A percentile compares a stretch with the other conserved stretches of the same genome.
Evolutionary conservation across 92 coral and sea anemone species (phyloP).

Genomic region (Montipora capitata): DNA sequence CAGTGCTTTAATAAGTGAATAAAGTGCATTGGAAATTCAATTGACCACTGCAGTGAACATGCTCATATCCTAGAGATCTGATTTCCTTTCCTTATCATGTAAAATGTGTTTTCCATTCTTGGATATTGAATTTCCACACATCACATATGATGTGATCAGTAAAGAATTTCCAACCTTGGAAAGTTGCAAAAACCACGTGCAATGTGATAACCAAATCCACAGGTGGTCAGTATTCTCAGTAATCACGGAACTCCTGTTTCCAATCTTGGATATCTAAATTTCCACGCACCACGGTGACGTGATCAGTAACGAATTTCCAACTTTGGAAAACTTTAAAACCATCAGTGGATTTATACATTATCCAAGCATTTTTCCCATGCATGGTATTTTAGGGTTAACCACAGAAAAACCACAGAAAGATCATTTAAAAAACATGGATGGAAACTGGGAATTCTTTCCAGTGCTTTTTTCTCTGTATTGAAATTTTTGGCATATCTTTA

Average conservation of each 20-base stretch:
- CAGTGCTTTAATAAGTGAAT: too few relatives aligned
- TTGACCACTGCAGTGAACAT: too few relatives aligned
- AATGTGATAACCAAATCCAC: neutral
- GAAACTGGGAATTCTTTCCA: slow-evolving; percentile 51
- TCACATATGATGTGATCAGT: neutral
- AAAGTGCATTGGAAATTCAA: neutral
- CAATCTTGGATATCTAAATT: slow-evolving; percentile 9
- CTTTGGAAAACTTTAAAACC: slow-evolving; percentile 46
- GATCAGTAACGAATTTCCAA: slow-evolving; percentile 21
- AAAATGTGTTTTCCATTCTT: neutral
- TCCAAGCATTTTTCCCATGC: slow-evolving; percentile 43
- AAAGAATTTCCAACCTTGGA: neutral
- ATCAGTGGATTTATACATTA: slow-evolving; percentile 31
- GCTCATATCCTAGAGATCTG: neutral
- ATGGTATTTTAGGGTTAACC: slow-evolving; percentile 40
- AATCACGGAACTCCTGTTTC: neutral
- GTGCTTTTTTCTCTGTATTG: too few relatives aligned
- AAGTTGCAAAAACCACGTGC: neutral
- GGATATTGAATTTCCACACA: neutral
- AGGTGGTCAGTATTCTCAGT: neutral
- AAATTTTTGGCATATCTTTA: too few relatives aligned
- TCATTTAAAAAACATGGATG: slow-evolving; percentile 48
- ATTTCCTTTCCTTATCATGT: neutral
- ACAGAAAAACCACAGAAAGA: slow-evolving; percentile 50
- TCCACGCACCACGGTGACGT: neutral